Conservation (phyloP, 2,113 vertebrate species). For the Tachysurus fulvidraco region DNA sequence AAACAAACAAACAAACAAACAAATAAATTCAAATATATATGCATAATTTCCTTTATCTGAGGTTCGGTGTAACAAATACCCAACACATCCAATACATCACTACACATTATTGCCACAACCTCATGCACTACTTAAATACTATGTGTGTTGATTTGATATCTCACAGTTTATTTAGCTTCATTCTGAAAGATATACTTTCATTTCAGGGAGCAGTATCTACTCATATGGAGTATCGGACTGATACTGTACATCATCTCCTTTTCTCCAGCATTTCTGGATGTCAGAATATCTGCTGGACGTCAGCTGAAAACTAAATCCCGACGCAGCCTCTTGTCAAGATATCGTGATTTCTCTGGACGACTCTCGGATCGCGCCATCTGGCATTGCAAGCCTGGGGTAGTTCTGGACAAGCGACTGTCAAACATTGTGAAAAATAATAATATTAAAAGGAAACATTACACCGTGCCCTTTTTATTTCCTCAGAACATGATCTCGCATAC, state of each 20-base stretch:
- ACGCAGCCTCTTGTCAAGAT: not conserved
- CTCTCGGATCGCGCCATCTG: not conserved
- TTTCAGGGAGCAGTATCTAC: not conserved
- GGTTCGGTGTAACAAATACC: not conserved
- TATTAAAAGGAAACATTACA: not conserved
- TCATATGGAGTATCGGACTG: not conserved
- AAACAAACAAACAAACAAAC: not conserved
- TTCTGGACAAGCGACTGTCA: not conserved
- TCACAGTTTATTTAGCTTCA: not conserved
- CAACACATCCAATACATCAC: not conserved
- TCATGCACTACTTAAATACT: not conserved
- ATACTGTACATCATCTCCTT: not conserved
- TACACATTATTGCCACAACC: not conserved
- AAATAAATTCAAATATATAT: not conserved
- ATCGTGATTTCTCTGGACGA: not conserved
- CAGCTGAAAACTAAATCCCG: slow-evolving; percentile 6
- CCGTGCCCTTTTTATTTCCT: not conserved
- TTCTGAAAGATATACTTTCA: not conserved
- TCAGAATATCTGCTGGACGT: not conserved
- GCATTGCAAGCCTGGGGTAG: not conserved
- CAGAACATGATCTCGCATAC: not conserved
- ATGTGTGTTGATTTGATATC: not conserved
- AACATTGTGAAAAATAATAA: not conserved
- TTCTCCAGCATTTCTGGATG: not conserved
- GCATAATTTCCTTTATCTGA: not conserved